Evolutionary conservation across 2,113 vertebrate genomes (phyloP).

Genomic region (Microcebus tavaratra): DNA sequence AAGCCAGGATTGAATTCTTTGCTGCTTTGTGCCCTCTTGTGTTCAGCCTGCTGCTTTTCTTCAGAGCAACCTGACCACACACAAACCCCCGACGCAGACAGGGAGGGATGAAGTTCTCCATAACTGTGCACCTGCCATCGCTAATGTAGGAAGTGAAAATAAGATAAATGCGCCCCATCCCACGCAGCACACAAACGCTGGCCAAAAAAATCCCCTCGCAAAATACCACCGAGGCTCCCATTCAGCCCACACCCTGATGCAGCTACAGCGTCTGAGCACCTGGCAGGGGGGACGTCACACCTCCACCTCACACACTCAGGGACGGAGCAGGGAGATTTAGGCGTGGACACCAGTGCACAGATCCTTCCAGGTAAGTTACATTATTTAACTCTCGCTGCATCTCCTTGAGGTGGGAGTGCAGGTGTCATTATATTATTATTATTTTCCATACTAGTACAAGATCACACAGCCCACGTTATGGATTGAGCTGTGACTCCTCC

Average conservation of each 20-base stretch:
- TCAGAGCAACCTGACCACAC: conserved; percentile 54
- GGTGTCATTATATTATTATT: background rate
- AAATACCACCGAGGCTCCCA: conserved; percentile 52
- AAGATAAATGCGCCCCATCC: background rate
- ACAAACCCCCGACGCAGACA: background rate
- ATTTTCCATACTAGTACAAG: background rate
- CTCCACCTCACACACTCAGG: background rate
- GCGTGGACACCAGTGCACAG: fast-evolving
- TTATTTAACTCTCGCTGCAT: background rate
- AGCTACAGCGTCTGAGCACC: conserved; percentile 22
- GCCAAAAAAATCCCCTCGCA: conserved; percentile 53
- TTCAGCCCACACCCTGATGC: conserved; percentile 33
- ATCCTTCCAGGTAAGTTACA: fast-evolving
- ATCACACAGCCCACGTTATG: background rate
- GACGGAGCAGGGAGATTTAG: background rate
- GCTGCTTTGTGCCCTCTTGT: conserved; percentile 60
- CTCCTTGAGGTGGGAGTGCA: background rate
- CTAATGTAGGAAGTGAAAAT: conserved; percentile 75
- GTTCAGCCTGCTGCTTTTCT: conserved; percentile 4
- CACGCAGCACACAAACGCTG: conserved; percentile 56
- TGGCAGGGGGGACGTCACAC: background rate
- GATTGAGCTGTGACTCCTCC: background rate
- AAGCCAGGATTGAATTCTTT: background rate
- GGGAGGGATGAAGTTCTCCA: conserved; percentile 61
- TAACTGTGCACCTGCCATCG: conserved; percentile 64